Evolutionary conservation across 2,888 invertebrate genomes (phyloP), one percentile per base, ranked within the genome.

Genomic region (Nysson spinosus): DNA sequence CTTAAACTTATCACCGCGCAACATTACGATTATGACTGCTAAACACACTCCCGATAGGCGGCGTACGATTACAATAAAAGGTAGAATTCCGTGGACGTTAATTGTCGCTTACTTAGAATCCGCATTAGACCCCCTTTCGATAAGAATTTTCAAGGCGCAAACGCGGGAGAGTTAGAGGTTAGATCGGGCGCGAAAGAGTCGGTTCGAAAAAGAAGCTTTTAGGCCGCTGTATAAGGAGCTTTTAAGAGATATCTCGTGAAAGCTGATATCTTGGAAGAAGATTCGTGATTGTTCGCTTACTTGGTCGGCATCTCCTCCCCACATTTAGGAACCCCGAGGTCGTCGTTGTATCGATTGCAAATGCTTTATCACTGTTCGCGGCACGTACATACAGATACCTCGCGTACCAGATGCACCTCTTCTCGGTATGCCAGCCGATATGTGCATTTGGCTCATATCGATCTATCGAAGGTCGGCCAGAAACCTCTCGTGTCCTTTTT

Each of bases 401-500:
- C 19, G 20, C 37, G 22, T 20, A 47, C 14, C 32, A 34, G 35
- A 47, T 34, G 30, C 44, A 19, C 9, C 47, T 20, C n/a, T n/a
- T n/a, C 34, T 9, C 32, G 32, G 34, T 24, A 24, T 22, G 35
- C 47, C 34, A 12, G 11, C 12, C 22, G 46, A 46, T n/a, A n/a
- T 4, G 17, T 16, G 43, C 30, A 43, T 43, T 30, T 28, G 6
- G 17, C 43, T 42, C 40, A n/a, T 69, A 76, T 74, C 69, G 72
- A 72, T 76, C 68, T 69, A 70, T 69, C 67, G 74, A 74, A 74
- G 76, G 74, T 72, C 70, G 54, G 39, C 46, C 47, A 43, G 34
- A 7, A 54, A 34, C 54, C 43, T 26, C 14, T 28, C 3, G 11
- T 9, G 12, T n/a, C 16, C 4, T 2, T 40, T 44, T 39, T 54